Evolutionary conservation across 2,888 invertebrate species (phyloP).

Genomic region (Drosophila bunnanda): DNA sequence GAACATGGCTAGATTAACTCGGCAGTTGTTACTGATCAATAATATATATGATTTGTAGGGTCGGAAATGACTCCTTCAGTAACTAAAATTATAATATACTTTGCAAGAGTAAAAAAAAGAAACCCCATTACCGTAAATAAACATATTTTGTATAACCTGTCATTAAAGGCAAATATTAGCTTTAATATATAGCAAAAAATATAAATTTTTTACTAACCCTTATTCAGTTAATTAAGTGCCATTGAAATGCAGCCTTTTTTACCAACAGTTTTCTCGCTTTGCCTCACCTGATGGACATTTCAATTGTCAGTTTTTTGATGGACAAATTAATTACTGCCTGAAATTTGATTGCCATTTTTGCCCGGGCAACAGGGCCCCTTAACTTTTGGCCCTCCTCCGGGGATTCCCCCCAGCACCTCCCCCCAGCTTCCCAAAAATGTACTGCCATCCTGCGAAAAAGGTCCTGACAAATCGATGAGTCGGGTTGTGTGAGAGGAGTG

Average conservation of each 20-base stretch:
- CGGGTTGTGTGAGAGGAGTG: slow-evolving; percentile 28
- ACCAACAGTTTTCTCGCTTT: neutral
- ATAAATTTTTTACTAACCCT: neutral
- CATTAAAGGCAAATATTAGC: neutral
- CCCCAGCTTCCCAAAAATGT: neutral
- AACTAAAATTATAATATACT: no score
- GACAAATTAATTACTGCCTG: slow-evolving; percentile 43
- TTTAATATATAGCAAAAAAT: neutral
- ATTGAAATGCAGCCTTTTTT: slow-evolving; percentile 1
- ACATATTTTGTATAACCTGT: neutral
- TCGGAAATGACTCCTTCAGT: no score
- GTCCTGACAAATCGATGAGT: slow-evolving; percentile 45
- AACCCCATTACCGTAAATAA: no score
- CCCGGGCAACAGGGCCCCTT: slow-evolving; percentile 12
- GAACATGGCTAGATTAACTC: no score
- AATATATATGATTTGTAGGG: no score
- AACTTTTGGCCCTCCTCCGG: slow-evolving; percentile 22
- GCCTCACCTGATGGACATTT: slow-evolving; percentile 21
- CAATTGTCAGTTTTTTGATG: slow-evolving; percentile 38
- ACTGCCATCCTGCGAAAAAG: slow-evolving; percentile 15
- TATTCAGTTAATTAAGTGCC: neutral
- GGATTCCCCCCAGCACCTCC: no score
- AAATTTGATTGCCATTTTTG: slow-evolving; percentile 41
- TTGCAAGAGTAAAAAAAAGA: no score
- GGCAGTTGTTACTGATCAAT: no score